phyloP scores from a whole-genome alignment of 2,888 invertebrate genomes.

The Chloromyia formosa region DNA sequence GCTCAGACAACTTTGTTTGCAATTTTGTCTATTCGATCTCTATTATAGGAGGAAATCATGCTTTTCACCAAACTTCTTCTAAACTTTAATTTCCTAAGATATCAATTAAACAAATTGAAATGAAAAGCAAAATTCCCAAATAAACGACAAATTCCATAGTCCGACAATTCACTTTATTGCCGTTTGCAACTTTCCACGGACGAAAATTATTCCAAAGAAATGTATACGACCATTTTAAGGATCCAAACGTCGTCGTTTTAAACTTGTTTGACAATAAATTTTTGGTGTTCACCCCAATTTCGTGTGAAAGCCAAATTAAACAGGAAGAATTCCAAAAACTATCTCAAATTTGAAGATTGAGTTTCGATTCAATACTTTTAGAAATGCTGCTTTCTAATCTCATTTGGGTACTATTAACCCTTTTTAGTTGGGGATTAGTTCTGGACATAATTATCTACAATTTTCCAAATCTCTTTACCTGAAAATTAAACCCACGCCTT shows the following conservation, averaged over 20 bases:
- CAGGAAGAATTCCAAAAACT: constrained; percentile 4
- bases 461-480: no score
- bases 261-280: constrained; percentile 9
- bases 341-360: neutral
- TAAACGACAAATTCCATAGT: constrained; percentile 45
- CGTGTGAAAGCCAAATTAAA: neutral
- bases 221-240: no score
- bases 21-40: no score
- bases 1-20: no score
- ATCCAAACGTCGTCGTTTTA: no score
- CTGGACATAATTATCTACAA: no score
- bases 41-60: no score
- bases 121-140: constrained; percentile 45
- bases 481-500: no score
- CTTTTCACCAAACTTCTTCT: no score
- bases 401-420: neutral
- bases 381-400: neutral
- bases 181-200: neutral
- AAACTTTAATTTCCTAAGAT: constrained; percentile 47
- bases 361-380: neutral
- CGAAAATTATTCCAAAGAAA: no score
- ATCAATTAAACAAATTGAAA: constrained; percentile 49
- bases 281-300: constrained; percentile 9
- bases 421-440: no score
- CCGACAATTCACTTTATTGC: constrained; percentile 47